These are phyloP conservation scores for Plutomurus gul DNA, from an alignment of 1,140 invertebrate genomes.

Conservation along the genomic window DNA sequence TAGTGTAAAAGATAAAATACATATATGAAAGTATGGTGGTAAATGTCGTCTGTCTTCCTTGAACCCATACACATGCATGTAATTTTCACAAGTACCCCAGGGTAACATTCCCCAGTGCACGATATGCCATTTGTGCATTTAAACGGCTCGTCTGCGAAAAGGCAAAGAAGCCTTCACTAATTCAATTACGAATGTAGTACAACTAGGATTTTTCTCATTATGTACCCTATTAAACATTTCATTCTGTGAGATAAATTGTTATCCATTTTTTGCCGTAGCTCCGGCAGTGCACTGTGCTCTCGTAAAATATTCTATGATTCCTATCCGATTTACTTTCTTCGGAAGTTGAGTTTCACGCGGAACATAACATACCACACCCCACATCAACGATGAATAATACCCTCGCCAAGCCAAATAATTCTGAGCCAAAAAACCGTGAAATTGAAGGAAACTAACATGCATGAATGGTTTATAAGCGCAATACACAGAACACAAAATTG, in stretches of 20 bases:
- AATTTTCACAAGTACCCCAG: no score
- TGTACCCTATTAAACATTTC: neutral
- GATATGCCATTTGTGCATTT: no score
- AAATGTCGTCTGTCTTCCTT: no score
- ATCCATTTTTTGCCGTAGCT: neutral
- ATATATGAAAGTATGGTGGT: no score
- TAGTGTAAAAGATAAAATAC: no score
- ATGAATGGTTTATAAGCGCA: slow-evolving; percentile 27
- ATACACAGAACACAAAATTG: slow-evolving; percentile 14
- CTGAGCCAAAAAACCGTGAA: slow-evolving; percentile 19
- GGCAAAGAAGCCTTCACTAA: neutral
- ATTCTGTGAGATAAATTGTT: neutral
- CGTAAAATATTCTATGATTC: slow-evolving; percentile 16
- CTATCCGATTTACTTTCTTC: neutral
- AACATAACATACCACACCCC: slow-evolving; percentile 1
- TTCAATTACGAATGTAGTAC: no score
- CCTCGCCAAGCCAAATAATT: slow-evolving; percentile 4
- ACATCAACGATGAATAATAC: slow-evolving; percentile 10
- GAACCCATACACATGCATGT: no score
- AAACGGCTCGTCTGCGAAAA: neutral
- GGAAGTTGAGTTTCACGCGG: neutral
- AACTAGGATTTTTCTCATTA: neutral
- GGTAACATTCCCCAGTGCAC: no score
- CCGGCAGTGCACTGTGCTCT: slow-evolving; percentile 1
- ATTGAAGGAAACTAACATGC: slow-evolving; percentile 27